Percentiles rank a stretch among this genome's conserved stretches.
Conservation (phyloP, 2,888 invertebrate species). For the Rhogogaster chlorosoma region DNA sequence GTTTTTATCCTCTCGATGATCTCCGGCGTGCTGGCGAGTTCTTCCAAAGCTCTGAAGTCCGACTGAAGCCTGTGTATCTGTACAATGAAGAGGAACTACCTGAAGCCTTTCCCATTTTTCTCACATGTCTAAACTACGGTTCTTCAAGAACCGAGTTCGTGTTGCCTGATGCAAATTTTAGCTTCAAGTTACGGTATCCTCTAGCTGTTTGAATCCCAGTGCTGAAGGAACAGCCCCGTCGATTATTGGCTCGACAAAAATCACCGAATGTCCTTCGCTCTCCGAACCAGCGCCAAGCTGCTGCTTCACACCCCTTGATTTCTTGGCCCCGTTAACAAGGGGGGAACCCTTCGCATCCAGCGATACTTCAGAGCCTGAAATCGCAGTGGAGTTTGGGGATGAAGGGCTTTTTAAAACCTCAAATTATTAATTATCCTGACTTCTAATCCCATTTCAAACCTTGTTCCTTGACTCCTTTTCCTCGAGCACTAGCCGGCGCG, state of each 20-base stretch:
- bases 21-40: conserved; percentile 76
- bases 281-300: conserved; percentile 56
- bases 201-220: conserved; percentile 64
- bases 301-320: conserved; percentile 57
- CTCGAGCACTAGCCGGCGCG: conserved; percentile 56
- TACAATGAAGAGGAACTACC: neutral
- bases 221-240: conserved; percentile 62
- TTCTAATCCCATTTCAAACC: neutral
- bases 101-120: neutral
- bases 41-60: conserved; percentile 76
- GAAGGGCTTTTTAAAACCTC: neutral
- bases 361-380: conserved; percentile 24
- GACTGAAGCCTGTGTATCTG: conserved; percentile 73
- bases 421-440: neutral
- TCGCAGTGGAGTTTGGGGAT: neutral
- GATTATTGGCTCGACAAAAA: conserved; percentile 65
- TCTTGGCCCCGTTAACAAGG: conserved; percentile 32
- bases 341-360: conserved; percentile 1
- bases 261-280: conserved; percentile 60
- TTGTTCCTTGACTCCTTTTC: conserved; percentile 47
- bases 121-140: neutral
- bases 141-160: neutral
- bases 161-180: neutral
- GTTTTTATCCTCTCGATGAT: conserved; percentile 76
- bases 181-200: conserved; percentile 61